phyloP scores from a whole-genome alignment of 1,140 invertebrate species.

The Aphelenchoides avenae region DNA sequence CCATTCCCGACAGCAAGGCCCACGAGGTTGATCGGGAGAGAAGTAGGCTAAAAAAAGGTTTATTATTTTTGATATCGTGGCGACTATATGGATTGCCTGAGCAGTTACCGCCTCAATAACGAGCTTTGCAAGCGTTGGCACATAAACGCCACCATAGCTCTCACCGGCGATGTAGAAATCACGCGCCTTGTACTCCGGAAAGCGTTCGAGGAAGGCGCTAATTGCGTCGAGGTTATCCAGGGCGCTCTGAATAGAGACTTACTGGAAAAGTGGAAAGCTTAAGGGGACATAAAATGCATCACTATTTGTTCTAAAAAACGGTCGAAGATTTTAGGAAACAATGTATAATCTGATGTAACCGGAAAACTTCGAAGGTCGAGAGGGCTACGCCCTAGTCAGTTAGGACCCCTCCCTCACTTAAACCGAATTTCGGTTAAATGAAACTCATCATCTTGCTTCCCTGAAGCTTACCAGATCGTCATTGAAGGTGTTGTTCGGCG shows the following conservation, averaged over 20 bases:
- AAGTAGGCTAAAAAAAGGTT: conserved; percentile 1
- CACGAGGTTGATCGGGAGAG: conserved; percentile 1
- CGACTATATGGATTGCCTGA: background rate
- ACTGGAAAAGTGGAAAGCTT: too few species aligned
- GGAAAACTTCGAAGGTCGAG: too few species aligned
- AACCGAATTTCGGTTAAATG: too few species aligned
- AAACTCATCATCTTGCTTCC: conserved; percentile 60
- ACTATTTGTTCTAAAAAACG: too few species aligned
- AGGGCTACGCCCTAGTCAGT: too few species aligned
- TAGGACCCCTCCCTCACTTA: too few species aligned
- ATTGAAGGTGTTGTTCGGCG: background rate
- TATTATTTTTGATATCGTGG: background rate
- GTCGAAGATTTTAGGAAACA: too few species aligned
- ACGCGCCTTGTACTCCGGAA: conserved; percentile 61
- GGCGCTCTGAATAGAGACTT: conserved; percentile 34
- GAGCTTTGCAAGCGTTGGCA: conserved; percentile 59
- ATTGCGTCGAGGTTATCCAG: conserved; percentile 61
- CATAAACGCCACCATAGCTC: conserved; percentile 60
- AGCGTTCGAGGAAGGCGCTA: conserved; percentile 62
- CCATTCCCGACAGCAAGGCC: conserved; percentile 63
- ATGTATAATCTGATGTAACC: too few species aligned
- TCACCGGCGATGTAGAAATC: conserved; percentile 61
- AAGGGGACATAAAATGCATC: background rate
- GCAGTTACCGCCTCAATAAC: background rate
- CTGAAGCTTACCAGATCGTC: conserved; percentile 36